Evolutionary conservation across 2,888 invertebrate species (phyloP), one percentile per base, ranked within the genome.

Genomic region (Tolmerus cingulatus): DNA sequence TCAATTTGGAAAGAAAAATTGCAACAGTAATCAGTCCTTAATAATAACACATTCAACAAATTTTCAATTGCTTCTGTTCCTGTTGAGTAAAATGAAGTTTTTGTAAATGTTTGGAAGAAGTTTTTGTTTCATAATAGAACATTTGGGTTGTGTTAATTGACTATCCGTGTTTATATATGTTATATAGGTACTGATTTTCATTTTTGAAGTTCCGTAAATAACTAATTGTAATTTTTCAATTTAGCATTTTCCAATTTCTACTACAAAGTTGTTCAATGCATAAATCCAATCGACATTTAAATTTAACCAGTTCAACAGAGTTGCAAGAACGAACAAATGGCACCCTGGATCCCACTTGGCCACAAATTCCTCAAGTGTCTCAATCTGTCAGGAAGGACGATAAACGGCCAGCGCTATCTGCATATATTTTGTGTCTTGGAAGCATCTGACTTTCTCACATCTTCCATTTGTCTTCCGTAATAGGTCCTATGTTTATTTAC

Each of bases 301-400:
- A 51, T 51, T 51, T 51, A n/a, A 51, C 5, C 19, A 51, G n/a
- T n/a, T 19, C 16, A 8, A 51, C 7, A 51, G 16, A 19, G 51
- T 27, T 19, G 27, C 27, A 66, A 12, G 66, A 23, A 23, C 27
- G 23, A 66, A 66, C 27, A 66, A 66, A 66, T 66, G 66, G 66
- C 66, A 66, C 27, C 14, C 66, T 66, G 66, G 27, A 27, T 66
- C 66, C 16, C 37, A 76, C 23, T 40, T 78, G 43, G 40, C 43
- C 78, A 78, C 78, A 78, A 78, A 78, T 78, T 43, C 78, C 43
- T 78, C 78, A 78, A 78, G 46, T 78, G 78, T 43, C 43, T 37
- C 78, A 78, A 78, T 78, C 43, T 78, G 78, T 78, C 78, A 46
- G 40, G 78, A 23, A 23, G 9, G 5, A 78, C 78, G 78, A 78